phyloP scores from a whole-genome alignment of 2,113 vertebrate species.

The Etheostoma cragini region DNA sequence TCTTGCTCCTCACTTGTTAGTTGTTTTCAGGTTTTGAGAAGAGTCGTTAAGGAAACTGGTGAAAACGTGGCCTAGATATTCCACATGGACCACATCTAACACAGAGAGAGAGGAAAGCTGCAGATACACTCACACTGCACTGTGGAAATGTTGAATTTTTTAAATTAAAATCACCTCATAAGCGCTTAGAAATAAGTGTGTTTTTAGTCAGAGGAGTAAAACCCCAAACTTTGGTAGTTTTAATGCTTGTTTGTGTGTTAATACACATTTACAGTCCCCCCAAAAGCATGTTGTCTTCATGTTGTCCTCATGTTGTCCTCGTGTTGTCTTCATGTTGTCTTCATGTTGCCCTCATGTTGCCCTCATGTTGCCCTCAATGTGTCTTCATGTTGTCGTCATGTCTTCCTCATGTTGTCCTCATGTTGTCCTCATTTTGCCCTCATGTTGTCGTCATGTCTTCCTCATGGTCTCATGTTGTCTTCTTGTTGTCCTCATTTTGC shows the following conservation, averaged over 20 bases:
- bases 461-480: too few species aligned
- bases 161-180: not conserved
- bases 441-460: too few species aligned
- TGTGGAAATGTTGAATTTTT: not conserved
- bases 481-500: too few species aligned
- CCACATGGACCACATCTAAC: not conserved
- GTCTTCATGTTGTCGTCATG: too few species aligned
- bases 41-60: slow-evolving; percentile 42
- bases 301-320: too few species aligned
- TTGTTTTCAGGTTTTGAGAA: slow-evolving; percentile 21
- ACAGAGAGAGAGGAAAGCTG: not conserved
- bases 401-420: too few species aligned
- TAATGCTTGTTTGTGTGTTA: not conserved
- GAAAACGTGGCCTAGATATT: slow-evolving; percentile 36
- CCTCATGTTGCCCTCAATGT: too few species aligned
- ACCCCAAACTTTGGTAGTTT: too few species aligned
- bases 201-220: not conserved
- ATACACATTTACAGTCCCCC: not conserved
- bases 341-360: too few species aligned
- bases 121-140: not conserved
- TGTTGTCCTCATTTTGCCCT: too few species aligned
- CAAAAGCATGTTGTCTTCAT: too few species aligned
- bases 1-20: not conserved
- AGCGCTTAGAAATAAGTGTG: not conserved
- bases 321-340: too few species aligned